Conservation (phyloP, 2,113 vertebrate genomes). For the Rallus limicola region DNA sequence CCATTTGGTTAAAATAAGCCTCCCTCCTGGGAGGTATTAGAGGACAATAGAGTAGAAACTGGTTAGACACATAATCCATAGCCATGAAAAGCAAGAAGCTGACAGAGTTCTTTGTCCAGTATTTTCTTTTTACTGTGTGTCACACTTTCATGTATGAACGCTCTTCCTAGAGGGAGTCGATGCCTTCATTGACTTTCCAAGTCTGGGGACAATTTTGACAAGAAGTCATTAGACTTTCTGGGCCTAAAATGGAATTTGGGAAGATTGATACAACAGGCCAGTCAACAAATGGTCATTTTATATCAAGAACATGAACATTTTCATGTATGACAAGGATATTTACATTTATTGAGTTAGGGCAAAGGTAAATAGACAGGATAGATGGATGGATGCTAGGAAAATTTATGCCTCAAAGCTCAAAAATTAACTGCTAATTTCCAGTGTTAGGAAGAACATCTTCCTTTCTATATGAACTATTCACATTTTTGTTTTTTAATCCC, state of each 20-base stretch:
- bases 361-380: neutral
- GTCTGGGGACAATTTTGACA: neutral
- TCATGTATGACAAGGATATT: neutral
- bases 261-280: neutral
- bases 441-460: neutral
- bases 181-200: neutral
- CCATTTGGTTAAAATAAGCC: slow-evolving; percentile 17
- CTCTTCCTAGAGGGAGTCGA: neutral
- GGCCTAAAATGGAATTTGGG: neutral
- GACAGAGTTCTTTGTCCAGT: neutral
- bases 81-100: neutral
- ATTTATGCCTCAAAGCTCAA: neutral
- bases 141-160: neutral
- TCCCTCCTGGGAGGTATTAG: neutral
- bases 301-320: neutral
- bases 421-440: neutral
- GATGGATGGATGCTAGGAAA: neutral
- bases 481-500: neutral
- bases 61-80: slow-evolving; percentile 4
- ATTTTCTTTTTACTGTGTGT: neutral
- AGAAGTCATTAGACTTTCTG: neutral
- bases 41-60: neutral
- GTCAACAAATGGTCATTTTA: neutral
- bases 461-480: neutral
- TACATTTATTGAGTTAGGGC: neutral